Evolutionary conservation across 2,113 vertebrate genomes (phyloP), one percentile per base, ranked within the genome.

Genomic region (Emydura subglobosa): DNA sequence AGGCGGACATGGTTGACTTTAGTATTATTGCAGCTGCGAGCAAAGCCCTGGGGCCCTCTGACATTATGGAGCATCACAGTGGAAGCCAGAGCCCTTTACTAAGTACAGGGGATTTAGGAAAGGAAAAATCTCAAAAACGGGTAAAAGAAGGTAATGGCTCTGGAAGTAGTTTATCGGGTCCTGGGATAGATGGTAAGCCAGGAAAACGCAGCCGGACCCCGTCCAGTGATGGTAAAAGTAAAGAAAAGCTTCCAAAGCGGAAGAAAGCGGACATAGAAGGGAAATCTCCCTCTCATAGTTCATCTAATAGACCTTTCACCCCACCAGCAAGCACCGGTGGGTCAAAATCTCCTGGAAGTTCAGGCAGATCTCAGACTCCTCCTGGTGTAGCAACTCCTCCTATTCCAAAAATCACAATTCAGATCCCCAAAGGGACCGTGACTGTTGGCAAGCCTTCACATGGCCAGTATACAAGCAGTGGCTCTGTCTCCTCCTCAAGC

Each of bases 341-440:
- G 53, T 99, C 99, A 86, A 99, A 99, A 94, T 99, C 99, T 92
- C 99, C 99, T 1, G 99, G 99, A 92, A 99, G 99, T 95, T 99
- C 99, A 19, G 99, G 99, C 88, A 98, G 99, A 88, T 99, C 99
- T 31, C 99, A 99, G 97, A 99, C 99, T 59, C 99, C 99, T 76
- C 99, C 99, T 1, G 98, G 98, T 79, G 99, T 99, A 59, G 99
- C 99, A 59, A 99, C 99, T 74, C 99, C 99, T 87, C 99, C 99
- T 49, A 99, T 99, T 92, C 99, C 99, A 86, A 99, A 99, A 98
- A 99, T 99, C 88, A 99, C 99, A 29, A 99, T 99, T 97, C 99
- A 99, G 97, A 99, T 99, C 86, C 99, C 99, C 17, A 99, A 99
- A 97, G 99, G 99, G 76, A 99, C 99, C 0, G 98, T 99, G 97